Evolutionary conservation across 2,113 vertebrate genomes (phyloP).

Genomic region (Gopherus evgoodei): DNA sequence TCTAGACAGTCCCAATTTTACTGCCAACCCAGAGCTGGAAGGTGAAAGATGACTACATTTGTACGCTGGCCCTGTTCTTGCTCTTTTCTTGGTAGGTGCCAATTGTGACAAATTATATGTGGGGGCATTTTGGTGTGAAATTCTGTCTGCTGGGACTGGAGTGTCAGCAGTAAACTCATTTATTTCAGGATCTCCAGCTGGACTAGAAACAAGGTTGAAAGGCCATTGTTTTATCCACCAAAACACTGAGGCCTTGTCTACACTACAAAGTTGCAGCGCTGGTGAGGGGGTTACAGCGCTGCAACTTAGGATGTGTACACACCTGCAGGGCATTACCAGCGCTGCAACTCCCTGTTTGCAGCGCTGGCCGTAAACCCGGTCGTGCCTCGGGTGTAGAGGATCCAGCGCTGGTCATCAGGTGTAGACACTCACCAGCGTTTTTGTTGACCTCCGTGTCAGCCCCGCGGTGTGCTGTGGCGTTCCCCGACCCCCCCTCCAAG

Average conservation of each 20-base stretch:
- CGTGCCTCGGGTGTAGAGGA: too few species aligned
- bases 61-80: slow-evolving; percentile 55
- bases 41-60: slow-evolving; percentile 81
- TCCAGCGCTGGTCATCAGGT: too few species aligned
- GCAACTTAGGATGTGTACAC: too few species aligned
- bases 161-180: slow-evolving; percentile 72
- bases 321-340: too few species aligned
- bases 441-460: too few species aligned
- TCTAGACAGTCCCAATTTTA: neutral
- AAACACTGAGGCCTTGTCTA: neutral
- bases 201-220: slow-evolving; percentile 42
- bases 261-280: too few species aligned
- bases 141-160: slow-evolving; percentile 54
- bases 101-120: slow-evolving; percentile 73
- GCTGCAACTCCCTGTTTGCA: too few species aligned
- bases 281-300: too few species aligned
- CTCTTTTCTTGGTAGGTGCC: slow-evolving; percentile 73
- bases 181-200: slow-evolving; percentile 63
- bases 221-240: slow-evolving; percentile 51
- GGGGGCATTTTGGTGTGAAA: slow-evolving; percentile 67
- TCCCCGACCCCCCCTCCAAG: too few species aligned
- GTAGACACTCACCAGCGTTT: too few species aligned
- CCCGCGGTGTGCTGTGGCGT: too few species aligned
- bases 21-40: slow-evolving; percentile 58
- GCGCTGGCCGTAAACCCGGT: too few species aligned